Evolutionary conservation across 2,797 vertebrate species (phyloP), one percentile per base, ranked within the genome.

Genomic region (Mionectes olivaceus): DNA sequence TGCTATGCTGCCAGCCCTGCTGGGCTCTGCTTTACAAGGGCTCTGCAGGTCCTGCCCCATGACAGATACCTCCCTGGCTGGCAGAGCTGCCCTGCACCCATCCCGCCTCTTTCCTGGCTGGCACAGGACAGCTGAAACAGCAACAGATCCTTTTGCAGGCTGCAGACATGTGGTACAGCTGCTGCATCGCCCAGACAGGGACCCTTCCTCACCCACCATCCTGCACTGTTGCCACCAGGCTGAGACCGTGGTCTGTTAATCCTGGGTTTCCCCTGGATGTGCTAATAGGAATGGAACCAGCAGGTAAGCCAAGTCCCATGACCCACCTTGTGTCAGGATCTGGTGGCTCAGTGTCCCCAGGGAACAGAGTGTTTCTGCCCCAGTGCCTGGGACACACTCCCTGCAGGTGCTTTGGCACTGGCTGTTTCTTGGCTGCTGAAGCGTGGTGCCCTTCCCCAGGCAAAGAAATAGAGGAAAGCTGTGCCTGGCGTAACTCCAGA

Each of bases 291-390:
- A 32, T 68, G 46, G 75, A 90, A 75, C 17, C 32, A 82, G 13
- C 53, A 92, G 74, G 77, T 89, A 81, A 92, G 63, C 70, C 37
- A 83, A 56, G 53, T 55, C 33, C 21, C 33, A 8, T 1, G 11
- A 27, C 46, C 21, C 10, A 33, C 7, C 16, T 14, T 0, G 0
- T 0, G 0, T 73, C 76, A 47, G 27, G 18, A 9, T 78, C 37
- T 60, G 57, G 44, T 52, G 49, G 41, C 32, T 64, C 0, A 0
- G 9, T 56, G 70, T 68, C 41, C 37, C 19, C 1, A 1, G 5
- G 35, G 21, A 67, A 5, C 2, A 2, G 15, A 21, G 27, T 6
- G 3, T 74, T 56, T 83, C n/a, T 89, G 47, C 14, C 32, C 35
- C 28, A 30, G n/a, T 2, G 5, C n/a, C 23, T 69, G 60, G 39